Evolutionary conservation across 1,140 invertebrate species (phyloP).

Genomic region (Drosophila miranda): DNA sequence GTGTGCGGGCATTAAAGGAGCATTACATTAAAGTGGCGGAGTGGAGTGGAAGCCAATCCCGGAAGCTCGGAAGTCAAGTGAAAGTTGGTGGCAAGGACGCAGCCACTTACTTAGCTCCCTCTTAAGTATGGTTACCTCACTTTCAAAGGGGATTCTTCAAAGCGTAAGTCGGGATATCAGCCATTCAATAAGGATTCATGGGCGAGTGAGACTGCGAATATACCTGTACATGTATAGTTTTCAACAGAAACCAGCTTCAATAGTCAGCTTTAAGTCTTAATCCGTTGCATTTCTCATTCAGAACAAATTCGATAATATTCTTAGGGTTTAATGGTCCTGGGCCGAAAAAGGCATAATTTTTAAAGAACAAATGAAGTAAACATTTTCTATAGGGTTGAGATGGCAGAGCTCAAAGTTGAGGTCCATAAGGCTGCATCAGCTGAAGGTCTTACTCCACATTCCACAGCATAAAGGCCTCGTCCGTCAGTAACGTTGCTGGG

Average conservation of each 20-base stretch:
- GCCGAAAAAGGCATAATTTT: too few relatives aligned
- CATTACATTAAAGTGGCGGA: constrained; percentile 17
- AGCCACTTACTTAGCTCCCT: constrained; percentile 38
- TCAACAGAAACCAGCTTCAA: too few relatives aligned
- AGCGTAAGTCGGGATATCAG: background rate
- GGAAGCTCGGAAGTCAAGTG: constrained; percentile 43
- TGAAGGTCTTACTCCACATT: constrained; percentile 87
- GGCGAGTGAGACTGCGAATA: too few relatives aligned
- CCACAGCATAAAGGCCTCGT: constrained; percentile 94
- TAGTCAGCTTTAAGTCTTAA: too few relatives aligned
- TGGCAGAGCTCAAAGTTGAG: constrained; percentile 94
- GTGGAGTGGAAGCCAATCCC: background rate
- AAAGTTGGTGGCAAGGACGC: constrained; percentile 57
- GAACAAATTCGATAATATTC: too few relatives aligned
- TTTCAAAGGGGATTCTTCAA: constrained; percentile 1
- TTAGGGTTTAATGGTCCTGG: too few relatives aligned
- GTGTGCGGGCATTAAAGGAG: constrained; percentile 49
- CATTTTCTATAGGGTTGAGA: constrained; percentile 80
- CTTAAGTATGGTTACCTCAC: constrained; percentile 17
- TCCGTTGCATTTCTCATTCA: too few relatives aligned
- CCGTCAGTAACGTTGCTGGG: constrained; percentile 78
- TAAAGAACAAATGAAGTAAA: too few relatives aligned
- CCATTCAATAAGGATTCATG: too few relatives aligned
- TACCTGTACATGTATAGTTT: too few relatives aligned
- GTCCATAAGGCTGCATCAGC: constrained; percentile 88